These are phyloP conservation scores for Eubasilissa regina DNA, from an alignment of 1,140 invertebrate species.

Conservation along the genomic window DNA sequence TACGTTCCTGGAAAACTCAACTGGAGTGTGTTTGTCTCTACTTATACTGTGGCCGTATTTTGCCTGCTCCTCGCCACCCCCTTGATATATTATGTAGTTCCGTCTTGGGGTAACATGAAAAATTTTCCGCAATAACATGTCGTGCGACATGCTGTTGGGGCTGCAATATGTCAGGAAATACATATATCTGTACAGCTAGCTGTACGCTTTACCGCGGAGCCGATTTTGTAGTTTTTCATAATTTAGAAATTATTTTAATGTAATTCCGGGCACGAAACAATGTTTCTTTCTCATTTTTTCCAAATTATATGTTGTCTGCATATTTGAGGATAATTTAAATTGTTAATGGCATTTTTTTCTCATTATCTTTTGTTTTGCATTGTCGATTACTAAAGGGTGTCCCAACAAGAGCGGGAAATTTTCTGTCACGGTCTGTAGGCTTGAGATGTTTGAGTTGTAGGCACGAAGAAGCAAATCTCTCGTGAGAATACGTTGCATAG, in stretches of 20 bases:
- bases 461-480: no score
- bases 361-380: no score
- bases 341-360: no score
- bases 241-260: slow-evolving; percentile 1
- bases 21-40: no score
- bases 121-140: slow-evolving; percentile 42
- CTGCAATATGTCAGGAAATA: slow-evolving; percentile 21
- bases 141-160: slow-evolving; percentile 35
- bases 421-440: no score
- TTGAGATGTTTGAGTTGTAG: no score
- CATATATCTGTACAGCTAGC: slow-evolving; percentile 15
- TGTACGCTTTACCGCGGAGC: not conserved
- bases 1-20: not conserved
- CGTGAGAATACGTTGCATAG: no score
- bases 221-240: slow-evolving; percentile 18
- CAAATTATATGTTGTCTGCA: slow-evolving; percentile 5
- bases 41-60: no score
- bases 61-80: not conserved
- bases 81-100: not conserved
- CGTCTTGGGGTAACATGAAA: slow-evolving; percentile 14
- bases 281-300: slow-evolving; percentile 12
- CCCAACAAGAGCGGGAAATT: no score
- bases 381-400: no score
- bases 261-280: not conserved
- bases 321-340: not conserved